Evolutionary conservation across 2,888 invertebrate species (phyloP).

Genomic region (Pseudococcus longispinus): DNA sequence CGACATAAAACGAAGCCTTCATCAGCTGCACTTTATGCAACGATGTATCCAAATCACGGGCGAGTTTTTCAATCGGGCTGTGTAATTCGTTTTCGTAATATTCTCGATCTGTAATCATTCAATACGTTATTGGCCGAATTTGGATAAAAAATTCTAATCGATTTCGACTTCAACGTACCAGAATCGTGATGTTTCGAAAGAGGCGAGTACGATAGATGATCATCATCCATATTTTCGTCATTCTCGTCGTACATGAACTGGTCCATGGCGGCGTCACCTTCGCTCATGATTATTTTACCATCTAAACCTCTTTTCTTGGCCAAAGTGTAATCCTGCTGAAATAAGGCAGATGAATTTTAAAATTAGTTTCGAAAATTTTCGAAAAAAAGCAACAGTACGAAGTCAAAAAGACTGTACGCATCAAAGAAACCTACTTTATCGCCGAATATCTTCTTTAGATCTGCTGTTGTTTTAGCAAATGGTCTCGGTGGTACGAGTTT

Average conservation of each 20-base stretch:
- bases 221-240: conserved; percentile 46
- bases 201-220: conserved; percentile 23
- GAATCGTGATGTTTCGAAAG: not conserved
- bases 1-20: conserved; percentile 78
- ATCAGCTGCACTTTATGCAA: conserved; percentile 76
- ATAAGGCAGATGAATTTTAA: not conserved
- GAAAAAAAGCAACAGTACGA: not conserved
- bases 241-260: conserved; percentile 56
- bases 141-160: no score
- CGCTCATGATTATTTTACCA: conserved; percentile 33
- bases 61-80: conserved; percentile 40
- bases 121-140: not conserved
- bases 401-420: not conserved
- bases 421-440: conserved; percentile 17
- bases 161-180: not conserved
- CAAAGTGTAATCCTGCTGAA: not conserved
- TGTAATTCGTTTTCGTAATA: not conserved
- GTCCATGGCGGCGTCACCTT: conserved; percentile 50
- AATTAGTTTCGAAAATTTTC: not conserved
- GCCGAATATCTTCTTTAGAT: conserved; percentile 38
- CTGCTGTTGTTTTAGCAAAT: not conserved
- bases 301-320: conserved; percentile 47
- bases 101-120: not conserved
- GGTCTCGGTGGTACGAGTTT: conserved; percentile 48
- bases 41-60: conserved; percentile 17